Conservation (phyloP, 2,113 vertebrate species). For the Otus sunia region DNA sequence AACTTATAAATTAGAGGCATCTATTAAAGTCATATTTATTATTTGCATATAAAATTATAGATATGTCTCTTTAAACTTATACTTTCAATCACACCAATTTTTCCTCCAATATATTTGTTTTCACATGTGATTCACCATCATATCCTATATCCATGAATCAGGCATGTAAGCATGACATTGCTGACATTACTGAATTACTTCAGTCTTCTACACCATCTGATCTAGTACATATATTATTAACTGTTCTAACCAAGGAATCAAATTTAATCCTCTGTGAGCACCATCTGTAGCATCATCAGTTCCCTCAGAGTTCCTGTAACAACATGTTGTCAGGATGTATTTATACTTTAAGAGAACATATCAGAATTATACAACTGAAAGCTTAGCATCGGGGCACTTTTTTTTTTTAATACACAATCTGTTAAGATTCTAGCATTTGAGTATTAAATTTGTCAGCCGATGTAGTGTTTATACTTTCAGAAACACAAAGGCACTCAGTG, state of each 20-base stretch:
- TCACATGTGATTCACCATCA: conserved; percentile 34
- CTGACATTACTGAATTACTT: conserved; percentile 60
- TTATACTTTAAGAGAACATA: conserved; percentile 47
- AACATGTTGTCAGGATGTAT: conserved; percentile 61
- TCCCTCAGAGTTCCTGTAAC: conserved; percentile 48
- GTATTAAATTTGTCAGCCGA: not conserved
- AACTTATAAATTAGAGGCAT: not conserved
- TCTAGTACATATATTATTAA: conserved; percentile 47
- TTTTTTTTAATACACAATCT: not conserved
- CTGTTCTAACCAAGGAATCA: conserved; percentile 62
- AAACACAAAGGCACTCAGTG: not conserved
- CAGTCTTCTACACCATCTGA: conserved; percentile 48
- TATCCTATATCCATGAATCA: conserved; percentile 61
- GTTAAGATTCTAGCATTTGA: not conserved
- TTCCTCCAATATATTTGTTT: conserved; percentile 24
- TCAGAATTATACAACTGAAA: conserved; percentile 17
- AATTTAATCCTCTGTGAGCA: conserved; percentile 62
- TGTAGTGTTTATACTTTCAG: not conserved
- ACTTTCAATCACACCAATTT: not conserved
- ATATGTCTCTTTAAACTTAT: not conserved
- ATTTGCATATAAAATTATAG: not conserved
- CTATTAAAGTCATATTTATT: not conserved
- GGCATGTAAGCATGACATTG: conserved; percentile 44
- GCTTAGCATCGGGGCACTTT: not conserved
- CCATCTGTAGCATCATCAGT: conserved; percentile 52